Evolutionary conservation across 2,797 vertebrate species (phyloP).

Genomic region (Molossus molossus): DNA sequence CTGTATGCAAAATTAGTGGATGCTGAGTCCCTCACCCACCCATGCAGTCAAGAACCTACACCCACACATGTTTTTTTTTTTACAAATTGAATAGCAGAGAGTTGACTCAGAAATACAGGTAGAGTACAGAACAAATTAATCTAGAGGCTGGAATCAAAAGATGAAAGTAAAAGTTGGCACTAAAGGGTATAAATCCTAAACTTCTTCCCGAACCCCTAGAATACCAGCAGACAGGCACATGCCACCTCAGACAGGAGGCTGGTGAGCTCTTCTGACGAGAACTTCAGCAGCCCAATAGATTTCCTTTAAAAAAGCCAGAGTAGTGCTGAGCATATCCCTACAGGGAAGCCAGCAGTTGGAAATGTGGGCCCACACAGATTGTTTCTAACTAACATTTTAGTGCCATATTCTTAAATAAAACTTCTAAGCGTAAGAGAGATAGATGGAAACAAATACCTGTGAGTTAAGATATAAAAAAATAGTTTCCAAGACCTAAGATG

Average conservation of each 20-base stretch:
- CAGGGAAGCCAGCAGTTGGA: neutral
- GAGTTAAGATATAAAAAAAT: neutral
- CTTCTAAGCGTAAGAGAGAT: slow-evolving; percentile 2
- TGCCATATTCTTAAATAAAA: neutral
- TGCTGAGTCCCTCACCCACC: neutral
- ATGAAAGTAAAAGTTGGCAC: neutral
- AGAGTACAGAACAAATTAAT: neutral
- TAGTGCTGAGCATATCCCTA: neutral
- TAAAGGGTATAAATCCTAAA: neutral
- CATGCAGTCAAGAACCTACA: neutral
- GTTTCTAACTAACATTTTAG: neutral
- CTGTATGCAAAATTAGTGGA: neutral
- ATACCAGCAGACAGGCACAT: neutral
- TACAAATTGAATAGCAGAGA: neutral
- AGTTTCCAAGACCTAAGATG: neutral
- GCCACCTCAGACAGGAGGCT: neutral
- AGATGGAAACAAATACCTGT: slow-evolving; percentile 12
- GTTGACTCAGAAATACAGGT: neutral
- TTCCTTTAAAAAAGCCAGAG: neutral
- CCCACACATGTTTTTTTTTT: neutral
- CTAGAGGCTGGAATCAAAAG: neutral
- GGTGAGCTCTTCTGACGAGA: neutral
- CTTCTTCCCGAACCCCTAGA: neutral
- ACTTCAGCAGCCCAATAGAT: neutral
- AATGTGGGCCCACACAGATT: neutral